A percentile compares a stretch with the other conserved stretches of the same genome.
phyloP scores from a whole-genome alignment of 2,797 vertebrate genomes.

The Benthosema pterotum region DNA sequence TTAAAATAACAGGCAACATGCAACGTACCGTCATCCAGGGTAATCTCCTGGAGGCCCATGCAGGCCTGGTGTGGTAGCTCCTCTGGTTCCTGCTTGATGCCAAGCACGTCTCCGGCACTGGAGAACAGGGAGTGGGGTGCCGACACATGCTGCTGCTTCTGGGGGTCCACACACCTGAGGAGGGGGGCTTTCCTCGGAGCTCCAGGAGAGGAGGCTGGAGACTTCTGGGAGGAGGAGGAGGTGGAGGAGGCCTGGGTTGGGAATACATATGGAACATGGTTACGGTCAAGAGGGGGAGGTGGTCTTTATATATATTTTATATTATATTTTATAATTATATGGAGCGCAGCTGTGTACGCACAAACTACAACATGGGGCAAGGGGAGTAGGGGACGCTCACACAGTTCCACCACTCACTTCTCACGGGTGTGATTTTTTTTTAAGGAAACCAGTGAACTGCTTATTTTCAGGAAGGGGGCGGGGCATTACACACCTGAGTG shows the following conservation, averaged over 20 bases:
- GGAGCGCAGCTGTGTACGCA: too few species aligned
- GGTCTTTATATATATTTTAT: background rate
- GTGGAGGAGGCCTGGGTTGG: conserved; percentile 64
- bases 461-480: too few species aligned
- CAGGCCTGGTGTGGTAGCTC: conserved; percentile 81
- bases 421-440: too few species aligned
- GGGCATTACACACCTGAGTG: too few species aligned
- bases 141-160: conserved; percentile 59
- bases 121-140: conserved; percentile 75
- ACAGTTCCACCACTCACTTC: too few species aligned
- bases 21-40: conserved; percentile 94
- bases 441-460: too few species aligned
- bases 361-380: too few species aligned
- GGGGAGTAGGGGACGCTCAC: too few species aligned
- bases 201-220: conserved; percentile 57
- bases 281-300: conserved; percentile 1
- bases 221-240: too few species aligned
- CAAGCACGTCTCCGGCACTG: conserved; percentile 65
- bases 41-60: conserved; percentile 91
- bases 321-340: too few species aligned
- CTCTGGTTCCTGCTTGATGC: conserved; percentile 88
- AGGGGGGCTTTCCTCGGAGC: conserved; percentile 67
- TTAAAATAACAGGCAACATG: too few species aligned
- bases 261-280: conserved; percentile 41
- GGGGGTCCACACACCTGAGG: conserved; percentile 50